These are phyloP conservation scores for Tachypleus tridentatus DNA, from an alignment of 1,140 invertebrate genomes.

Conservation along the genomic window DNA sequence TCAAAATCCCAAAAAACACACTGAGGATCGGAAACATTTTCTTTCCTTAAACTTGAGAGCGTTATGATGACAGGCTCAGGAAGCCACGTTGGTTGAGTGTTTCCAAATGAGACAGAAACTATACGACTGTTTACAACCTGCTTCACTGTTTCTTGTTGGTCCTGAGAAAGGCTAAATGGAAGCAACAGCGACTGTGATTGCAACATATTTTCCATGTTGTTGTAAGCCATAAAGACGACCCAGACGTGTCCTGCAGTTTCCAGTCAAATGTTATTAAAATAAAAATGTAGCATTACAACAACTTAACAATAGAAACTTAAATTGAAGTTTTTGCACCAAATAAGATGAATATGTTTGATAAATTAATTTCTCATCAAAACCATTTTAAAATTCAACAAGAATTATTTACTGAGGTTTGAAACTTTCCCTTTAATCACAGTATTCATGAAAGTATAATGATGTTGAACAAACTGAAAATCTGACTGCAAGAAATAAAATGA, in stretches of 20 bases:
- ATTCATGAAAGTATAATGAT: no score
- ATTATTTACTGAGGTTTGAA: no score
- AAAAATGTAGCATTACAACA: no score
- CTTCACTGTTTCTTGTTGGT: conserved; percentile 21
- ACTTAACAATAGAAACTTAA: no score
- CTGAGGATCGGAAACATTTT: conserved; percentile 80
- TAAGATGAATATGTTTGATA: no score
- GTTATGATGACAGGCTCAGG: conserved; percentile 69
- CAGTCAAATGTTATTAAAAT: no score
- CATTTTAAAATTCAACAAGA: no score
- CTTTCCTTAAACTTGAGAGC: conserved; percentile 52
- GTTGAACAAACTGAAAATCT: no score
- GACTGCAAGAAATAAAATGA: no score
- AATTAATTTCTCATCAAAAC: no score
- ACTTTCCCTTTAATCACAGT: no score
- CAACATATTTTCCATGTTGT: conserved; percentile 74
- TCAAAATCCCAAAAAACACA: conserved; percentile 93
- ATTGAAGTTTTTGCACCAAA: no score
- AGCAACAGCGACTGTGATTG: conserved; percentile 1
- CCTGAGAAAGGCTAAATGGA: conserved; percentile 19
- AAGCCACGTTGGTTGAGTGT: conserved; percentile 61
- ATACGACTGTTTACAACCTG: conserved; percentile 73
- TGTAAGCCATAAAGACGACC: conserved; percentile 85
- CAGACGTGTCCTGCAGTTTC: conserved; percentile 51
- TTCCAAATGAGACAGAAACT: conserved; percentile 80